A percentile compares a stretch with the other conserved stretches of the same genome.
Evolutionary conservation across 1,140 invertebrate species (phyloP).

Genomic region (Condylostylus longicornis): DNA sequence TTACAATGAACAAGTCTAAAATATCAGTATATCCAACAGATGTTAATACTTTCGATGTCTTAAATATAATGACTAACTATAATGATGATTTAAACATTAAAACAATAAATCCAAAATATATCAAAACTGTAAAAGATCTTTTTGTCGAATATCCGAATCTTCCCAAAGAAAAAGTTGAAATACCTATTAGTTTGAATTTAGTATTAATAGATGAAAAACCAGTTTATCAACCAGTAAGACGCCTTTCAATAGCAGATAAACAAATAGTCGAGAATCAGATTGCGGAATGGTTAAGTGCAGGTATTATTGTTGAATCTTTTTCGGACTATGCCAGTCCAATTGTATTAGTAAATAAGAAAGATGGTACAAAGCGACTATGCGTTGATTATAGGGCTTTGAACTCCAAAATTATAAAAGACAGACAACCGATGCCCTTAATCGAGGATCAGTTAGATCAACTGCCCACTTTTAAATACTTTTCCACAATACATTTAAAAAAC

Average conservation of each 20-base stretch:
- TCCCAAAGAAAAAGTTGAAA: neutral
- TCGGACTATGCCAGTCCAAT: conserved; percentile 25
- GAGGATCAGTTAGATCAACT: conserved; percentile 31
- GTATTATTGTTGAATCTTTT: conserved; percentile 16
- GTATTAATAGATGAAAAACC: conserved; percentile 6
- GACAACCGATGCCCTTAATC: conserved; percentile 28
- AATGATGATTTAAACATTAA: too few relatives aligned
- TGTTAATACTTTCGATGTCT: too few relatives aligned
- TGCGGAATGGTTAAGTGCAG: conserved; percentile 12
- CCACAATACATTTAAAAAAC: conserved; percentile 33
- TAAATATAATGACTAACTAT: too few relatives aligned
- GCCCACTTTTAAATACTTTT: conserved; percentile 20
- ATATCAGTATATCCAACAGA: too few relatives aligned
- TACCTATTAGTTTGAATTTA: conserved; percentile 8
- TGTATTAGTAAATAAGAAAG: conserved; percentile 13
- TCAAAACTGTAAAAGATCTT: too few relatives aligned
- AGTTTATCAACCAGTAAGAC: conserved; percentile 2
- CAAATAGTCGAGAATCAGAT: conserved; percentile 13
- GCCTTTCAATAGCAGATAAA: conserved; percentile 4
- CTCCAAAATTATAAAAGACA: neutral
- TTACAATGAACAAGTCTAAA: too few relatives aligned
- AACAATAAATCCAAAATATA: too few relatives aligned
- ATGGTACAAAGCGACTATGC: conserved; percentile 9
- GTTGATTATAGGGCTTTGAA: conserved; percentile 14
- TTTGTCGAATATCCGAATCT: neutral